phyloP scores from a whole-genome alignment of 2,888 invertebrate species.

The Drosophila antonietae region DNA sequence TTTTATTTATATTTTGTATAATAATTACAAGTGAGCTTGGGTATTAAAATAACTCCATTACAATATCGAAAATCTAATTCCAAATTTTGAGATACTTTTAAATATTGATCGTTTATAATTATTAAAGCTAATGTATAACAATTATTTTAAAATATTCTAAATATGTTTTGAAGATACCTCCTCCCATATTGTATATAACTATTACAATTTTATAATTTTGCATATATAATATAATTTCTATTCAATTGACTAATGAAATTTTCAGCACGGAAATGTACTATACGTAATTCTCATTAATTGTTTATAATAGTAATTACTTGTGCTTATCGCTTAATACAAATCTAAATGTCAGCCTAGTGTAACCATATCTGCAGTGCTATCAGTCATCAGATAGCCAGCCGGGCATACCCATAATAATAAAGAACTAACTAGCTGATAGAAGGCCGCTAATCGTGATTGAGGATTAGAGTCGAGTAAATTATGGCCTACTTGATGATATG shows the following conservation, averaged over 20 bases:
- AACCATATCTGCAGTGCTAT: constrained; percentile 7
- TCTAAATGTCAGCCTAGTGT: constrained; percentile 8
- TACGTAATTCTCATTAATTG: constrained; percentile 26
- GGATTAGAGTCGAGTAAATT: constrained; percentile 37
- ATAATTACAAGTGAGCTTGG: too few relatives aligned
- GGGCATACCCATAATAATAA: not conserved
- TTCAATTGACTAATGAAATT: not conserved
- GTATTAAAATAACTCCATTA: too few relatives aligned
- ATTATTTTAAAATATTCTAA: too few relatives aligned
- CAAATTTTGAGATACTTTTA: not conserved
- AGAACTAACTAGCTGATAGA: constrained; percentile 11
- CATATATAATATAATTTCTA: not conserved
- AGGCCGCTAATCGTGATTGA: constrained; percentile 50
- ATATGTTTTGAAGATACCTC: not conserved
- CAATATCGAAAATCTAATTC: not conserved
- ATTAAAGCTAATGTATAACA: not conserved
- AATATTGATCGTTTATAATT: not conserved
- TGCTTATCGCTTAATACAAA: constrained; percentile 21
- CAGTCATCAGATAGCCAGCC: not conserved
- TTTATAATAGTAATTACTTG: constrained; percentile 36
- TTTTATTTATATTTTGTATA: not conserved
- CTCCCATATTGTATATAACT: not conserved
- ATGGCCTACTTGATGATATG: constrained; percentile 48
- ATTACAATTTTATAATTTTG: not conserved
- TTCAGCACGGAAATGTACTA: constrained; percentile 10